phyloP scores from a whole-genome alignment of 2,797 vertebrate genomes.

The Nannoperca australis region DNA sequence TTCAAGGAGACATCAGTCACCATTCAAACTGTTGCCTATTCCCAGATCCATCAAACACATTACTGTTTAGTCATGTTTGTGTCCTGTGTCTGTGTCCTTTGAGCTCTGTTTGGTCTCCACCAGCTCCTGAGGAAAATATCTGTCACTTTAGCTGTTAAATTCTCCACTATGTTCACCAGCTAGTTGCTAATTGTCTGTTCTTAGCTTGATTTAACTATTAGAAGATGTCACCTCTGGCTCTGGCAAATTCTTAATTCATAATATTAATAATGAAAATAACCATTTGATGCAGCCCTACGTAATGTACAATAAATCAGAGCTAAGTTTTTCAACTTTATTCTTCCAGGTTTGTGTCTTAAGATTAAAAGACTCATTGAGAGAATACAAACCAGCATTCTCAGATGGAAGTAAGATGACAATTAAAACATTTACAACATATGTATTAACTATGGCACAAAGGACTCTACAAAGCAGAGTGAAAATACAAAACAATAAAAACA shows the following conservation, averaged over 20 bases:
- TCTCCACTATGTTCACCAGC: background rate
- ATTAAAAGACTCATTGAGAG: background rate
- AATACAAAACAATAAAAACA: background rate
- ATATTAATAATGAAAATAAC: too few relatives aligned
- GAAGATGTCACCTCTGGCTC: background rate
- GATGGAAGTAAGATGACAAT: background rate
- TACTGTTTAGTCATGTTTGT: background rate
- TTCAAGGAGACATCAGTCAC: background rate
- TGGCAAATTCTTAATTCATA: background rate
- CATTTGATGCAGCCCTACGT: background rate
- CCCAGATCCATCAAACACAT: background rate
- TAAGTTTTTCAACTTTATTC: background rate
- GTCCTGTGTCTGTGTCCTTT: background rate
- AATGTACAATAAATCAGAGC: background rate
- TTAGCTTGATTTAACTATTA: background rate
- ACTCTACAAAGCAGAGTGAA: background rate
- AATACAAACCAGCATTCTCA: background rate
- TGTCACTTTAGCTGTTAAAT: background rate
- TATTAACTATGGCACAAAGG: background rate
- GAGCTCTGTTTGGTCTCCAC: slow-evolving; percentile 7
- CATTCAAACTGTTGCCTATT: background rate
- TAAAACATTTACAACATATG: background rate
- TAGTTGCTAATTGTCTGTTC: background rate
- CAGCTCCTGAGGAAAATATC: background rate
- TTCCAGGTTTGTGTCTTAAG: background rate